These are phyloP conservation scores for Stomorhina lunata DNA, from an alignment of 2,888 invertebrate species.

Conservation along the genomic window DNA sequence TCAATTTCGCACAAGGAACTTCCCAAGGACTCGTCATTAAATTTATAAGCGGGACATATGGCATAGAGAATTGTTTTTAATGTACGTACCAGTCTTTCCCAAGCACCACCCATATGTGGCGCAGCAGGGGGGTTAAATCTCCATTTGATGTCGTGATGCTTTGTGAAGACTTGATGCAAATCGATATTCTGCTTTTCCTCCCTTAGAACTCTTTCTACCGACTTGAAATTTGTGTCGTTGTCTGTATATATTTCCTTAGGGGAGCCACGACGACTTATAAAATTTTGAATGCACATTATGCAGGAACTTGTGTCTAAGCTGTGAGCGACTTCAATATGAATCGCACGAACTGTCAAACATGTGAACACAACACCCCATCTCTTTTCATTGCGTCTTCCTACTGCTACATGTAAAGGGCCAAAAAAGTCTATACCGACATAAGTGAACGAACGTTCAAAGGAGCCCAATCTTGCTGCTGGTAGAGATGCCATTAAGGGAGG, in stretches of 20 bases:
- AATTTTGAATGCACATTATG: conserved; percentile 13
- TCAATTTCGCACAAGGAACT: conserved; percentile 54
- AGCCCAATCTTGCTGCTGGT: conserved; percentile 53
- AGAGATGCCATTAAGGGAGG: conserved; percentile 61
- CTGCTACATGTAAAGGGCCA: background rate
- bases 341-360: conserved; percentile 53
- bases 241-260: conserved; percentile 4
- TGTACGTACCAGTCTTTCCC: conserved; percentile 44
- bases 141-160: conserved; percentile 55
- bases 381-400: background rate
- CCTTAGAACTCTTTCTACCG: background rate
- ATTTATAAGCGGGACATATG: conserved; percentile 36
- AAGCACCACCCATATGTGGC: conserved; percentile 62
- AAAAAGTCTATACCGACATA: background rate
- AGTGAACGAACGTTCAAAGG: conserved; percentile 44
- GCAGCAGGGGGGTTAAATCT: conserved; percentile 58
- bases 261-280: conserved; percentile 5
- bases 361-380: conserved; percentile 42
- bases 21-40: conserved; percentile 56
- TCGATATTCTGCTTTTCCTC: background rate
- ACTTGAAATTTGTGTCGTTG: background rate
- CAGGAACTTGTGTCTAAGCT: conserved; percentile 25
- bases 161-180: background rate
- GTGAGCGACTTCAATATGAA: conserved; percentile 59
- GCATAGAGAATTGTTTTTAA: conserved; percentile 46